Evolutionary conservation across 2,113 vertebrate genomes (phyloP), one percentile per base, ranked within the genome.

Genomic region (Bubo blakistoni): DNA sequence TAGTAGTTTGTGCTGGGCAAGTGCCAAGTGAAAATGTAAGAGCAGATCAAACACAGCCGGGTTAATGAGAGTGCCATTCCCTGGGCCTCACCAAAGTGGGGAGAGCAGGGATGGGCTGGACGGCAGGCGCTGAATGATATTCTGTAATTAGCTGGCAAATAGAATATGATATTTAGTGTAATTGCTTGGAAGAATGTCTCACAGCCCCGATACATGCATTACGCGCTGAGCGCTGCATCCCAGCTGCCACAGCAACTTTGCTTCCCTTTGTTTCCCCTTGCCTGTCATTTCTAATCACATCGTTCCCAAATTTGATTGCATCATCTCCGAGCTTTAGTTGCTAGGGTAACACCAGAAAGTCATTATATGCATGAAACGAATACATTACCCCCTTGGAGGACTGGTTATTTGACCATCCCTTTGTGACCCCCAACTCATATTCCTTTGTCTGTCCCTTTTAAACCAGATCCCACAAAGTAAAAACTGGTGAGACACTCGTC

Each of bases 61-160:
- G 84, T 83, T 97, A 95, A 98, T 93, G 95, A 92, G 81, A 92
- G 63, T 51, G 7, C 69, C 77, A 34, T 61, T 89, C 88, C 79
- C 66, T 8, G 6, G 55, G 55, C 67, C 74, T 55, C 58, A 70
- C 32, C 40, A 4, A 34, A 27, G 74, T 66, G 77, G 65, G 27
- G 91, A 87, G 93, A 91, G 91, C 61, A 51, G 85, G 88, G 76
- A 21, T 15, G 1, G 72, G 51, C 83, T 95, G 82, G 95, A 88
- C 25, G 2, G 92, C 61, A 89, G 94, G 87, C 81, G 13, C 91
- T 83, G 77, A 97, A 83, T 69, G 94, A 79, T 78, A 73, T 93
- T 93, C 88, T 91, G 86, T 96, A 97, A 98, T 98, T 97, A 96
- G 87, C 94, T 97, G 96, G 96, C 93, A 97, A 96, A 95, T 71